These are phyloP conservation scores for Tortrix viridana DNA, from an alignment of 2,888 invertebrate genomes.

Conservation along the genomic window DNA sequence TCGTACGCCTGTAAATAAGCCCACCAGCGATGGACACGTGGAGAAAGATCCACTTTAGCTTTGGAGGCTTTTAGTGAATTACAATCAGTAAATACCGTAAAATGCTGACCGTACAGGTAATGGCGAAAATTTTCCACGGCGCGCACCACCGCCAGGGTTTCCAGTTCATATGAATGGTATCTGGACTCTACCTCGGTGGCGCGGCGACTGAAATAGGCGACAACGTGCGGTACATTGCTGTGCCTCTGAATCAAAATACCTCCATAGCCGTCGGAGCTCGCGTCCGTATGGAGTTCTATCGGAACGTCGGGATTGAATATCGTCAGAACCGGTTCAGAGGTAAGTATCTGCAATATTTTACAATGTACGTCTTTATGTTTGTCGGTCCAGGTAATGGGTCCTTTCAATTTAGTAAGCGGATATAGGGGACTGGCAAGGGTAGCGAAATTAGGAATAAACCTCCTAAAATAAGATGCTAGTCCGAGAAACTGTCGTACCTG, in stretches of 20 bases:
- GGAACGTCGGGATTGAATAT: background rate
- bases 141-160: no score
- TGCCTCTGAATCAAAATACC: background rate
- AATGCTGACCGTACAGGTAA: background rate
- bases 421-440: background rate
- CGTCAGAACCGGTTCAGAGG: background rate
- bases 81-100: background rate
- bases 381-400: background rate
- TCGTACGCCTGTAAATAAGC: background rate
- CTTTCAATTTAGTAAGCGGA: background rate
- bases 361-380: background rate
- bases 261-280: background rate
- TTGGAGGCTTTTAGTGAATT: background rate
- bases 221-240: no score
- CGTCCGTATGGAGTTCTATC: background rate
- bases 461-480: background rate
- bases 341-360: no score
- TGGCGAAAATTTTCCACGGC: background rate
- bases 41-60: background rate
- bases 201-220: no score
- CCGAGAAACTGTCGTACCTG: background rate
- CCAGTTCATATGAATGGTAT: no score
- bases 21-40: background rate
- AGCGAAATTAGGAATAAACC: background rate
- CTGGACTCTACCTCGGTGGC: no score